phyloP scores from a whole-genome alignment of 1,140 invertebrate species.

The Leptopilina boulardi region DNA sequence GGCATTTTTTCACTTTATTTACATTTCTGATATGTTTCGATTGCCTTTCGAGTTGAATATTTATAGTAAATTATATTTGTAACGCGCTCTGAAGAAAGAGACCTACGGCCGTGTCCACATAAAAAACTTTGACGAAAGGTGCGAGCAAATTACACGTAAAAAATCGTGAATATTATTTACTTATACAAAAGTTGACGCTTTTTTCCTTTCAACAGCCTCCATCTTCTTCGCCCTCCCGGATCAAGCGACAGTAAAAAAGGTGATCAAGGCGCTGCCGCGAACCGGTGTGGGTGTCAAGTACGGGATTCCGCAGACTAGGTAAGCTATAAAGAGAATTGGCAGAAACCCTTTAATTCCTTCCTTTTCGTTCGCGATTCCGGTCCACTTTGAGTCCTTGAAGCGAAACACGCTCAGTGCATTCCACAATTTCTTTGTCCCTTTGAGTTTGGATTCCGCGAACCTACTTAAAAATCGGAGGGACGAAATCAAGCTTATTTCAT shows the following conservation, averaged over 20 bases:
- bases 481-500: too few species aligned
- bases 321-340: conserved; percentile 62
- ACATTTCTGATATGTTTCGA: too few species aligned
- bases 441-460: background rate
- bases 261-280: conserved; percentile 97
- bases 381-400: conserved; percentile 46
- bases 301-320: conserved; percentile 97
- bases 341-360: conserved; percentile 3
- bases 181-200: conserved; percentile 52
- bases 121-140: too few species aligned
- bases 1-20: too few species aligned
- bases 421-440: conserved; percentile 51
- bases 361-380: conserved; percentile 47
- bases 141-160: too few species aligned
- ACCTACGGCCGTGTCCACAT: too few species aligned
- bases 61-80: too few species aligned
- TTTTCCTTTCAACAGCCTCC: conserved; percentile 86
- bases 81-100: too few species aligned
- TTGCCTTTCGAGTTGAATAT: too few species aligned
- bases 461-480: too few species aligned
- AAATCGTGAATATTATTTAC: conserved; percentile 3
- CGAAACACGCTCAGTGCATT: conserved; percentile 63
- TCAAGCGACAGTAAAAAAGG: conserved; percentile 97
- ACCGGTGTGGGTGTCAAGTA: conserved; percentile 99
- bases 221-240: conserved; percentile 99